Evolutionary conservation across 2,797 vertebrate species (phyloP).

Genomic region (Prunella strophiata): DNA sequence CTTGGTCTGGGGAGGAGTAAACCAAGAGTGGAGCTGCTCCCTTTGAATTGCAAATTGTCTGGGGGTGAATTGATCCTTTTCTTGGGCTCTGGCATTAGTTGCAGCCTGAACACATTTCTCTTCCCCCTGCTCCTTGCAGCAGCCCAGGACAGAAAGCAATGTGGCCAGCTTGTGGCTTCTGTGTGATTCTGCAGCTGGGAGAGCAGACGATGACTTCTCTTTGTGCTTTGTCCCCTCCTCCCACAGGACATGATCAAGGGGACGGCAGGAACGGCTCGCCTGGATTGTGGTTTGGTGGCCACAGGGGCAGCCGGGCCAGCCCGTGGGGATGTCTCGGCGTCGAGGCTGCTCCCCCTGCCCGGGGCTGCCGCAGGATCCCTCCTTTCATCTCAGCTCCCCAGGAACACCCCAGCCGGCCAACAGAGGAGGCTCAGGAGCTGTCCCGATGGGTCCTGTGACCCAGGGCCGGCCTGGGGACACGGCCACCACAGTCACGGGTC

Average conservation of each 20-base stretch:
- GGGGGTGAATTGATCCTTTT: constrained; percentile 16
- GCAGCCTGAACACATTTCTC: constrained; percentile 25
- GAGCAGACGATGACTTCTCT: background rate
- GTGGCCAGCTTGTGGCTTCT: background rate
- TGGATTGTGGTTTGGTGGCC: constrained; percentile 13
- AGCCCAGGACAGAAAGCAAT: constrained; percentile 25
- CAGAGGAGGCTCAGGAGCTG: no score
- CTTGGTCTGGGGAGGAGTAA: background rate
- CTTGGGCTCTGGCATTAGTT: background rate
- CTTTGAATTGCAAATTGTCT: constrained; percentile 12
- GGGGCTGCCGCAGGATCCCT: no score
- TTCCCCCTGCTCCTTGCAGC: background rate
- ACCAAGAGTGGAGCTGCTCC: background rate
- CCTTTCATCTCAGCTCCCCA: no score
- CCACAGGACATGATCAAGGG: background rate
- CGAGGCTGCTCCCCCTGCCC: no score
- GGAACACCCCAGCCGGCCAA: no score
- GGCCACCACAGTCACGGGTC: no score
- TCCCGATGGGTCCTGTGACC: no score
- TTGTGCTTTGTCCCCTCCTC: background rate
- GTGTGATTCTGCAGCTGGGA: background rate
- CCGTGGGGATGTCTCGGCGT: no score
- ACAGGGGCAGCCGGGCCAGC: no score
- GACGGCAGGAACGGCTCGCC: background rate
- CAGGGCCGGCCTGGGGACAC: no score